Evolutionary conservation across 2,113 vertebrate genomes (phyloP), one percentile per base, ranked within the genome.

Genomic region (Orcinus orca): DNA sequence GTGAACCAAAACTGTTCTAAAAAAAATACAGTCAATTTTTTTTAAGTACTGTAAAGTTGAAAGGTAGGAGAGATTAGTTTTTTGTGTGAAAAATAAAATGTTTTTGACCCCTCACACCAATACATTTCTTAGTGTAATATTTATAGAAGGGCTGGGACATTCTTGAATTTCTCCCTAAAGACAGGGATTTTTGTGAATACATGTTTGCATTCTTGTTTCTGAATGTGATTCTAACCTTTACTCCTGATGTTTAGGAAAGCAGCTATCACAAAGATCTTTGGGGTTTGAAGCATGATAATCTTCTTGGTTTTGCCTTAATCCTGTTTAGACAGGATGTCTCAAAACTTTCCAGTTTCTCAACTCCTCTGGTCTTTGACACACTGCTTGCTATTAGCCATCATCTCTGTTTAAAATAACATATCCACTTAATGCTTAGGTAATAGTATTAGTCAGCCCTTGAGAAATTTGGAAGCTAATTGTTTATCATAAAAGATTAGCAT

Each of bases 261-360:
- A 76, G 60, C 41, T 96, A 93, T 95, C 90, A 80, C 60, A 88
- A 73, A 92, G 65, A 94, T 92, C 71, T 93, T 82, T 86, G 92
- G 50, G 31, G 14, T 73, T 95, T 95, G 41, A 29, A 96, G 20
- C 62, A 94, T 47, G 53, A 44, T 96, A 90, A 97, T 92, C 93
- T 60, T 88, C 95, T 92, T 44, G 13, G 76, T 88, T 9, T 96
- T 94, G 73, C 31, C 41, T 96, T 95, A 95, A 97, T 97, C 92
- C 50, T 98, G 84, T 97, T 98, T 97, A 93, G 90, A 98, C 47
- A 97, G 41, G 6, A 10, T 77, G 29, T 82, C 81, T 96, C 88
- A 82, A 95, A 97, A 95, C 79, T 83, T 96, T 88, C 90, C 74
- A 95, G 18, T 97, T 93, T 96, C 96, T 96, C 90, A 96, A 91